Conservation (phyloP, 2,797 vertebrate genomes). For the Crocodylus rhombifer region DNA sequence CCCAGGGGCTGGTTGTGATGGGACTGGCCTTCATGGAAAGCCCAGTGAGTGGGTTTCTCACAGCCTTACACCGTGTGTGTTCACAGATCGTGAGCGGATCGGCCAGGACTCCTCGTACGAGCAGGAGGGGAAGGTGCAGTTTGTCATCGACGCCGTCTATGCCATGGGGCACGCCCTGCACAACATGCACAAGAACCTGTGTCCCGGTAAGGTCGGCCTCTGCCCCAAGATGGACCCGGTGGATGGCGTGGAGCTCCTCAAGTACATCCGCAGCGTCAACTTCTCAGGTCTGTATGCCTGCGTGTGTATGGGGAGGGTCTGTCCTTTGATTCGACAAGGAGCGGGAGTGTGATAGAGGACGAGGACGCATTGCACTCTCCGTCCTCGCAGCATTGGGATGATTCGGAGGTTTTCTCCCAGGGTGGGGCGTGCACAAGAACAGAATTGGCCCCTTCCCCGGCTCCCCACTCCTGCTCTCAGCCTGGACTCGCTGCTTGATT, state of each 20-base stretch:
- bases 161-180: constrained; percentile 96
- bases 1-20: fast-evolving
- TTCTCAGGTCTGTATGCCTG: constrained; percentile 87
- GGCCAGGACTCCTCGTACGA: constrained; percentile 93
- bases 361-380: not conserved
- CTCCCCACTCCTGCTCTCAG: too few relatives aligned
- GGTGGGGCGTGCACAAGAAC: not conserved
- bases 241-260: constrained; percentile 91
- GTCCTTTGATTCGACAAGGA: not conserved
- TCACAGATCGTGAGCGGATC: constrained; percentile 91
- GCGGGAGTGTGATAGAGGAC: not conserved
- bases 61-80: not conserved
- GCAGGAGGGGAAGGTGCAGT: constrained; percentile 96
- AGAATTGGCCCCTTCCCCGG: not conserved
- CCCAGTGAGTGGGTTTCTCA: not conserved
- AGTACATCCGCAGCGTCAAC: constrained; percentile 94
- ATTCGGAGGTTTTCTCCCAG: too few relatives aligned
- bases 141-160: constrained; percentile 94
- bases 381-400: not conserved
- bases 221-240: constrained; percentile 92
- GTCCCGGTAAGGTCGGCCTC: constrained; percentile 91
- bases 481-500: not conserved
- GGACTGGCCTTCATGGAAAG: not conserved
- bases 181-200: constrained; percentile 93
- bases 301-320: fast-evolving